These are phyloP conservation scores for Budorcas taxicolor DNA, from an alignment of 2,113 vertebrate genomes.

Conservation along the genomic window DNA sequence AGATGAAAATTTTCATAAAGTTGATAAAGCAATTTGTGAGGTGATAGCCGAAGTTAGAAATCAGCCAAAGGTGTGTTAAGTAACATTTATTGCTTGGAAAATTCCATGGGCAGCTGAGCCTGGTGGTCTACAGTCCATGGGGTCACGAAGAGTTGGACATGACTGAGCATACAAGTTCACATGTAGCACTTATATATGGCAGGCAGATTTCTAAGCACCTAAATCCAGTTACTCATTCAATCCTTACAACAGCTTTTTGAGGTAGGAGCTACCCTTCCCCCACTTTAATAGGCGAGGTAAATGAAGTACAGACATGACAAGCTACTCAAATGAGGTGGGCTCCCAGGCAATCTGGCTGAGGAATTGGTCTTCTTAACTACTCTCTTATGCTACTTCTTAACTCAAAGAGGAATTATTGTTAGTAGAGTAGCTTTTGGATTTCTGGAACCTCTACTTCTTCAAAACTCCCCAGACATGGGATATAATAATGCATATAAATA, in stretches of 20 bases:
- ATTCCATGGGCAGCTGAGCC: background rate
- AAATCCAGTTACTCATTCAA: background rate
- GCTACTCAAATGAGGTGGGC: background rate
- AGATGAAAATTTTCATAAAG: background rate
- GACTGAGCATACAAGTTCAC: background rate
- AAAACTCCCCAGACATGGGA: background rate
- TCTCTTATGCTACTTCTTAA: background rate
- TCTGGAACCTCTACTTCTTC: background rate
- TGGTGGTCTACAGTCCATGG: background rate
- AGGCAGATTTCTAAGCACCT: background rate
- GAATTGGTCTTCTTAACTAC: background rate
- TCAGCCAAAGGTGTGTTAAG: background rate
- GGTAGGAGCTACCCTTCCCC: background rate
- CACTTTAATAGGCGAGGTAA: background rate
- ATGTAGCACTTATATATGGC: background rate
- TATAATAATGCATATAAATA: background rate
- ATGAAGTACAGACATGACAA: background rate
- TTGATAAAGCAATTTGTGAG: background rate
- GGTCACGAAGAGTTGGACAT: background rate
- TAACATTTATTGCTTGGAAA: background rate
- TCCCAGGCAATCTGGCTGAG: background rate
- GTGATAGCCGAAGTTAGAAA: background rate
- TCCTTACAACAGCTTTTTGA: background rate
- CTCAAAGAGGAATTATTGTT: background rate
- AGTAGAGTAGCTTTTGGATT: background rate